Percentiles rank a stretch among this genome's conserved stretches.
These are phyloP conservation scores for Engystomops pustulosus DNA, from an alignment of 2,113 vertebrate species.

Conservation along the genomic window DNA sequence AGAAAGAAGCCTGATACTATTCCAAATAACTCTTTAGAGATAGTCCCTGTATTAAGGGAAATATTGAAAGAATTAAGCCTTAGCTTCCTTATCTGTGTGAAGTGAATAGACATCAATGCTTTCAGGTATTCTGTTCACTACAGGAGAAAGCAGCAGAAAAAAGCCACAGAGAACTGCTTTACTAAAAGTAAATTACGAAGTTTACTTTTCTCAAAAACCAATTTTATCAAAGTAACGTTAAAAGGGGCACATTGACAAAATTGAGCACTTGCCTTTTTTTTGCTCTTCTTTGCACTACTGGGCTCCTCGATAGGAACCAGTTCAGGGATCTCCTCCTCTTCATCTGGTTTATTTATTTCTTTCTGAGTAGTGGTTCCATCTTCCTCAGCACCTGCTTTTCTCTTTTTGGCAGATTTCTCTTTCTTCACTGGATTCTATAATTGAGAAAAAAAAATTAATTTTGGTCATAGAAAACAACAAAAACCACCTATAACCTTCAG, in stretches of 20 bases:
- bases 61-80: too few relatives aligned
- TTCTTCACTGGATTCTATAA: conserved; percentile 52
- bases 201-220: too few relatives aligned
- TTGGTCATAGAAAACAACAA: background rate
- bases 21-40: too few relatives aligned
- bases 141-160: too few relatives aligned
- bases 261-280: conserved; percentile 7
- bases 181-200: too few relatives aligned
- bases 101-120: too few relatives aligned
- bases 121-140: too few relatives aligned
- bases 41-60: too few relatives aligned
- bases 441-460: background rate
- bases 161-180: too few relatives aligned
- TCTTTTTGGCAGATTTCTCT: conserved; percentile 47
- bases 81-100: too few relatives aligned
- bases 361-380: background rate
- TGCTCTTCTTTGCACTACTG: background rate
- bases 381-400: background rate
- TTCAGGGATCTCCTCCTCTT: conserved; percentile 69
- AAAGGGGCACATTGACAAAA: background rate
- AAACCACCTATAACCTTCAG: background rate
- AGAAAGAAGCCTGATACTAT: too few relatives aligned
- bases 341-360: conserved; percentile 29
- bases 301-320: conserved; percentile 66
- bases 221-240: too few relatives aligned